phyloP scores from a whole-genome alignment of 2,797 vertebrate species.

The Chelonia mydas region DNA sequence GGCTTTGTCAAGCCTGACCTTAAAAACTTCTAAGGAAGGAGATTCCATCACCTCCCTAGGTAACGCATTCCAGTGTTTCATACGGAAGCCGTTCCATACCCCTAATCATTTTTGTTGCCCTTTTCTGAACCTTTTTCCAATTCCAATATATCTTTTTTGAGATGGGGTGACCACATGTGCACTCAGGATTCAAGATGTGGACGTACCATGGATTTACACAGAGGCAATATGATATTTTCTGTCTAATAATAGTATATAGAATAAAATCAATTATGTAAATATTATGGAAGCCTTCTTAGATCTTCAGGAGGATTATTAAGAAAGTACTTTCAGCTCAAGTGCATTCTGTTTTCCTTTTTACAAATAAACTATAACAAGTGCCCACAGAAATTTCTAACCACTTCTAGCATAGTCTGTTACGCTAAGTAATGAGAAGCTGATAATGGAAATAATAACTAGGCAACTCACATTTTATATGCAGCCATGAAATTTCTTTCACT shows the following conservation, averaged over 20 bases:
- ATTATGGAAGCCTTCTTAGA: background rate
- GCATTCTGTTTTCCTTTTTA: background rate
- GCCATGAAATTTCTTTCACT: background rate
- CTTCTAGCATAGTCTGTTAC: conserved; percentile 21
- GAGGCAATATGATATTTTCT: too few species aligned
- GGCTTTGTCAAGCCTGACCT: too few species aligned
- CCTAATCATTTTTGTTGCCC: too few species aligned
- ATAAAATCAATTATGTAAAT: background rate
- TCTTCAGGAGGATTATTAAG: conserved; percentile 4
- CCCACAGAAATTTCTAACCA: conserved; percentile 18
- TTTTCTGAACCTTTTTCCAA: too few species aligned
- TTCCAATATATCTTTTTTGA: too few species aligned
- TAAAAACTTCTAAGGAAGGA: too few species aligned
- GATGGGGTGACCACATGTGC: too few species aligned
- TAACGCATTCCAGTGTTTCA: too few species aligned
- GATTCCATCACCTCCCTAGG: too few species aligned
- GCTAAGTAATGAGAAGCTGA: conserved; percentile 28
- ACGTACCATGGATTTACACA: too few species aligned
- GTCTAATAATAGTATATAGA: background rate
- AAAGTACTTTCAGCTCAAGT: background rate
- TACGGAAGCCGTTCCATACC: too few species aligned
- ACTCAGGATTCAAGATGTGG: too few species aligned
- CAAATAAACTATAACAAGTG: background rate
- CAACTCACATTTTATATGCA: conserved; percentile 3
- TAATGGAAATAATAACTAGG: conserved; percentile 31